A percentile compares a stretch with the other conserved stretches of the same genome.
These are phyloP conservation scores for Solenodon paradoxus DNA, from an alignment of 2,113 vertebrate species.

Conservation along the genomic window DNA sequence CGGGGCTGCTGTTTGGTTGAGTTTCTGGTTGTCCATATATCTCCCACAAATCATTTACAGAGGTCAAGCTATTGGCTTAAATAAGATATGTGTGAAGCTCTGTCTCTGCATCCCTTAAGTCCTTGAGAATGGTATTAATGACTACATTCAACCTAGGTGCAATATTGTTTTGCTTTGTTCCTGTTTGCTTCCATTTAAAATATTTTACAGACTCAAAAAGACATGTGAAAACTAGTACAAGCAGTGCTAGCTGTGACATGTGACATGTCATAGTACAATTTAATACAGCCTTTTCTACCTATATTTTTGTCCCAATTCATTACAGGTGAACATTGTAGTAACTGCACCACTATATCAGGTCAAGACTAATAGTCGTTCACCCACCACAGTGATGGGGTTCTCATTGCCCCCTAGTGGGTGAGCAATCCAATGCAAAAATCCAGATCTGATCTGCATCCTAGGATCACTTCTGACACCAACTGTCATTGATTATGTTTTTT, in stretches of 20 bases:
- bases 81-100: background rate
- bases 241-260: background rate
- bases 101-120: background rate
- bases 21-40: background rate
- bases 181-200: background rate
- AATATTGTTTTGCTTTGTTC: background rate
- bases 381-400: rapidly evolving
- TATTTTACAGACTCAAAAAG: background rate
- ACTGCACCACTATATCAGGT: rapidly evolving
- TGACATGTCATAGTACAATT: background rate
- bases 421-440: background rate
- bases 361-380: background rate
- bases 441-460: background rate
- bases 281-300: background rate
- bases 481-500: background rate
- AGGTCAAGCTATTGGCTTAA: background rate
- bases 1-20: background rate
- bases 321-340: background rate
- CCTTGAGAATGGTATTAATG: background rate
- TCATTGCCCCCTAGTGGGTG: background rate
- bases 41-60: background rate
- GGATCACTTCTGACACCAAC: background rate
- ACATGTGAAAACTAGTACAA: background rate
- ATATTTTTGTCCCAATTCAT: background rate
- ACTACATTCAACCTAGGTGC: background rate